A percentile compares a stretch with the other conserved stretches of the same genome.
phyloP scores from a whole-genome alignment of 2,797 vertebrate species.

The Gallirallus australis region DNA sequence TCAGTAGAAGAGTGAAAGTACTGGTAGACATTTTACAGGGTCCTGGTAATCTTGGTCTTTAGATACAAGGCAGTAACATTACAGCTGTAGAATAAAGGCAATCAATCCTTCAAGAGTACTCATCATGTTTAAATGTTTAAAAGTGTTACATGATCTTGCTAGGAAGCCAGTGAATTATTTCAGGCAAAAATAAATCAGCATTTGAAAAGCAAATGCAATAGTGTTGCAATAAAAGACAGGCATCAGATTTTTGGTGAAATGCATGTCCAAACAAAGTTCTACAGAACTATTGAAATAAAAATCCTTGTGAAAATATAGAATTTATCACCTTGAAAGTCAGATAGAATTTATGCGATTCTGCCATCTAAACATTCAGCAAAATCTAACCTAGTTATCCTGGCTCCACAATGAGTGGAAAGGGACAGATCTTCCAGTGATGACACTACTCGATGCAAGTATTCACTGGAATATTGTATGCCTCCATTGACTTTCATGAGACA shows the following conservation, averaged over 20 bases:
- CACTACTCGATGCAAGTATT: background rate
- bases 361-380: background rate
- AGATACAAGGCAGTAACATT: constrained; percentile 43
- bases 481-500: background rate
- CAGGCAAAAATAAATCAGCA: constrained; percentile 52
- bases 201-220: constrained; percentile 68
- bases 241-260: constrained; percentile 13
- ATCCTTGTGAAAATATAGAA: constrained; percentile 1
- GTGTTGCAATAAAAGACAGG: constrained; percentile 15
- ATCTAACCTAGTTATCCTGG: background rate
- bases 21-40: background rate
- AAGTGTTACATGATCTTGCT: constrained; percentile 44
- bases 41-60: constrained; percentile 1
- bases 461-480: background rate
- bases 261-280: background rate
- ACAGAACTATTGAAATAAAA: constrained; percentile 39
- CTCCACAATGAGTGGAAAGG: background rate
- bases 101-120: constrained; percentile 48
- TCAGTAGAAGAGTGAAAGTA: background rate
- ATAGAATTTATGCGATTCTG: background rate
- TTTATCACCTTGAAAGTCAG: constrained; percentile 20
- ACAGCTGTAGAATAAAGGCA: constrained; percentile 50
- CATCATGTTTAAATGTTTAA: constrained; percentile 48
- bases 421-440: background rate
- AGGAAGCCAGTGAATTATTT: constrained; percentile 14